Percentiles rank a stretch among this genome's conserved stretches.
Conservation (phyloP, 1,140 invertebrate species). For the Anastatus disparis region DNA sequence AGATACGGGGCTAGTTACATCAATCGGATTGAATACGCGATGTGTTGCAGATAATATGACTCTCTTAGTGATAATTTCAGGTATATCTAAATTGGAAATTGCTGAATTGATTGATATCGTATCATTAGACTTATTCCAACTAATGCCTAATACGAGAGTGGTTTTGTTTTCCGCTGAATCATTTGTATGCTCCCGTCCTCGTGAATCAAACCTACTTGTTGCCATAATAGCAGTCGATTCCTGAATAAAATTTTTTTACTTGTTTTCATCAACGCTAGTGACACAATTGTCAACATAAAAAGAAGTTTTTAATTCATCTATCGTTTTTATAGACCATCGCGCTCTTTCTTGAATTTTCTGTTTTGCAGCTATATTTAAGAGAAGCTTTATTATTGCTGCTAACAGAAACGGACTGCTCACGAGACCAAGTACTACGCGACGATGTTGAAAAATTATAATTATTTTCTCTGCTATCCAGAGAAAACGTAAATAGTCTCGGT, state of each 20-base stretch:
- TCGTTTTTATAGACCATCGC: neutral
- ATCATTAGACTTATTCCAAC: no score
- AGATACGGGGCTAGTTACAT: conserved; percentile 39
- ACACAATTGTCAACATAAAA: conserved; percentile 6
- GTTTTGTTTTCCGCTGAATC: neutral
- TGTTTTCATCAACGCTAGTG: no score
- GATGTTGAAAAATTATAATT: no score
- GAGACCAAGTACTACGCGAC: no score
- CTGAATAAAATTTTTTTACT: neutral
- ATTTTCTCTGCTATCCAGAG: no score
- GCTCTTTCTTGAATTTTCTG: neutral
- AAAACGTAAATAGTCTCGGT: conserved; percentile 16
- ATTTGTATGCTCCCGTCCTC: conserved; percentile 26
- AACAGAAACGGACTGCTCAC: conserved; percentile 1
- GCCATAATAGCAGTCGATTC: conserved; percentile 14
- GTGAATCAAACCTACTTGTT: conserved; percentile 12
- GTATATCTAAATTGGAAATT: neutral
- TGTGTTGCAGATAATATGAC: neutral
- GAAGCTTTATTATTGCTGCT: neutral
- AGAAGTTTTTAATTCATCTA: neutral
- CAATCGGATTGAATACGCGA: conserved; percentile 49
- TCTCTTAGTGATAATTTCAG: conserved; percentile 29
- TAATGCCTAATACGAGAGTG: neutral
- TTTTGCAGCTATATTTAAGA: neutral
- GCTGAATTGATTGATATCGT: conserved; percentile 17